Base-by-base conservation (phyloP, 2,888 invertebrate genomes). In the Tachystola acroxantha region DNA sequence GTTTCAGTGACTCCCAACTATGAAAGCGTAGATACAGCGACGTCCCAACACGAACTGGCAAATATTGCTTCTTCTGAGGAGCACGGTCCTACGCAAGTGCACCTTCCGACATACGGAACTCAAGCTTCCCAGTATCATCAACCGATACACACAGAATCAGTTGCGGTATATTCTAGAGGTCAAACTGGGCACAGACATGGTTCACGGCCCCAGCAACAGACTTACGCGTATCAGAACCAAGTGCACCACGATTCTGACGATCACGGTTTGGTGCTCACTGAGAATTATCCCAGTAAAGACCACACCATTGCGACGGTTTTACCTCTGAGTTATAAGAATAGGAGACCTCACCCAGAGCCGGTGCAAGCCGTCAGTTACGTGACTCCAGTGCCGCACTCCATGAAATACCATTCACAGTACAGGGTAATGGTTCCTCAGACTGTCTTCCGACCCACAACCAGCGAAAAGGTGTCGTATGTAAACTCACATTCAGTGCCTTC, bases 231-330 rank as follows among this genome's bases (percentile, higher is more conserved):
- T 44, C 59, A 62, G 2, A 80, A 81, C 38, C 68, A 74, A 37
- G 66, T 67, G 27, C 68, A 71, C 48, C 53, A 54, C n/a, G 67
- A 57, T 16, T 51, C 72, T 1, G 55, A 62, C 14, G 60, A 51
- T 33, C 56, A 72, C 26, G 63, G 65, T 9, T 51, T 88, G 13
- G 56, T 79, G 1, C 77, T 89, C 1, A 74, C 85, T 11, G 90
- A 90, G 59, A 90, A 89, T 48, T 90, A 89, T 53, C 90, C 90
- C 0, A 88, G 84, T 46, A 80, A 87, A 42, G 82, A 85, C 31
- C 90, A 90, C 42, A 90, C 90, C 0, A 77, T 85, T 49, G 90
- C 90, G 0, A 81, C 89, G 30, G 88, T 89, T 25, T 60, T 79
- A 31, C 84, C 86, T 2, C 56, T 67, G 9, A 69, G 69, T 36